Percentiles rank a stretch among this genome's conserved stretches.
phyloP scores from a whole-genome alignment of 1,140 invertebrate species.

The Hetaerina americana region DNA sequence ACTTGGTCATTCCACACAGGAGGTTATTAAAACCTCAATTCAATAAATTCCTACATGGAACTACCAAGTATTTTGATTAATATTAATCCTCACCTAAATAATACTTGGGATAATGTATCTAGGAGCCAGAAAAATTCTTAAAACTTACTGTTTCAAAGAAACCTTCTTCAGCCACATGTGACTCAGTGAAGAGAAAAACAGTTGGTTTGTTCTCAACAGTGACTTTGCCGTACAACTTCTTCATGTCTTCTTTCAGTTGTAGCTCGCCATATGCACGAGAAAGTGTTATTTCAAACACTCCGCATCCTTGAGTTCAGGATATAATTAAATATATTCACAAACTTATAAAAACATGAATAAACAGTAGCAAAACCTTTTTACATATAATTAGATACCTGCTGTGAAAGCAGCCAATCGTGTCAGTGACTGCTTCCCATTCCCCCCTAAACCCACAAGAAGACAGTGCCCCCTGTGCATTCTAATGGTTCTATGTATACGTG shows the following conservation, averaged over 20 bases:
- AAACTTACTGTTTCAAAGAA: constrained; percentile 12
- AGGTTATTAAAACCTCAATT: no score
- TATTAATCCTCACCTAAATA: no score
- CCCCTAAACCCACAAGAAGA: constrained; percentile 72
- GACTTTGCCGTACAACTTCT: constrained; percentile 56
- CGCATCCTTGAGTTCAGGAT: constrained; percentile 43
- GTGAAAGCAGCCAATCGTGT: constrained; percentile 58
- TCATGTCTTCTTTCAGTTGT: constrained; percentile 74
- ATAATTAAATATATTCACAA: constrained; percentile 19
- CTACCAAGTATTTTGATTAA: not conserved
- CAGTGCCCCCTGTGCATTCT: constrained; percentile 73
- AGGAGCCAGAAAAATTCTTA: not conserved
- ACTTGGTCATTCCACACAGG: no score
- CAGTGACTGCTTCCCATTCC: constrained; percentile 67
- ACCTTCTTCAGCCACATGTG: constrained; percentile 48
- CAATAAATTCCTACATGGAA: no score
- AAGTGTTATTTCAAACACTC: constrained; percentile 70
- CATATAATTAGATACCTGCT: constrained; percentile 30
- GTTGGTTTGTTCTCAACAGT: constrained; percentile 64
- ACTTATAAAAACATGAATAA: constrained; percentile 14
- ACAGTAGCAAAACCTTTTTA: not conserved
- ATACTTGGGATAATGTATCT: no score
- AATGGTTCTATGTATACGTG: constrained; percentile 65
- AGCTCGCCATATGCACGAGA: constrained; percentile 68
- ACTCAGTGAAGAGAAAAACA: constrained; percentile 71